Evolutionary conservation across 2,113 vertebrate species (phyloP).

Genomic region (Oxyura jamaicensis): DNA sequence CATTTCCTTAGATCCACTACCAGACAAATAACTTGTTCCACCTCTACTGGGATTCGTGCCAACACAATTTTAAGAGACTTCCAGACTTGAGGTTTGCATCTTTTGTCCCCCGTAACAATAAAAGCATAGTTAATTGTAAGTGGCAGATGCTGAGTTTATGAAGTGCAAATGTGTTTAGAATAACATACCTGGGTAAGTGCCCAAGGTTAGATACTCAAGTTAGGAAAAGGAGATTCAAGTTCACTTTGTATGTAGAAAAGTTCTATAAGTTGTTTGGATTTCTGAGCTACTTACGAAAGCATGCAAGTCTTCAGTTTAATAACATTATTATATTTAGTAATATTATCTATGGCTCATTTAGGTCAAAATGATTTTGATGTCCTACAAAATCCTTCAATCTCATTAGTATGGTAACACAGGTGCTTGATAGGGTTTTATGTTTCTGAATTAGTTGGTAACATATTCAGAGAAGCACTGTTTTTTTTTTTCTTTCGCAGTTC

Average conservation of each 20-base stretch:
- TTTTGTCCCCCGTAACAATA: conserved; percentile 10
- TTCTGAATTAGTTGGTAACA: conserved; percentile 57
- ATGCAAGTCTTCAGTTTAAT: background rate
- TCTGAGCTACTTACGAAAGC: background rate
- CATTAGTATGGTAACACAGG: background rate
- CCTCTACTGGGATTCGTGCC: background rate
- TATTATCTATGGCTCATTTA: background rate
- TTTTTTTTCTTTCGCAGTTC: conserved; percentile 24
- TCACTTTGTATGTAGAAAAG: background rate
- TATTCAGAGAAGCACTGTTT: conserved; percentile 66
- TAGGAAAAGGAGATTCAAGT: conserved; percentile 5
- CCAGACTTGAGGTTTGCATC: background rate
- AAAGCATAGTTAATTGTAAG: conserved; percentile 17
- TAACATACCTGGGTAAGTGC: background rate
- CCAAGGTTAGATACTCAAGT: background rate
- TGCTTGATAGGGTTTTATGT: conserved; percentile 35
- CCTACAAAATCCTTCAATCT: background rate
- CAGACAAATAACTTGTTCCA: background rate
- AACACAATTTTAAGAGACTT: background rate
- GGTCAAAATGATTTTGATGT: conserved; percentile 23
- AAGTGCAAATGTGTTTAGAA: background rate
- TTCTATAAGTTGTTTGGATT: background rate
- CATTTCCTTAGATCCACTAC: background rate
- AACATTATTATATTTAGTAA: background rate
- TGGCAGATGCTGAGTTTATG: conserved; percentile 42